Conservation (phyloP, 2,888 invertebrate species). For the Mechanitis messenoides region DNA sequence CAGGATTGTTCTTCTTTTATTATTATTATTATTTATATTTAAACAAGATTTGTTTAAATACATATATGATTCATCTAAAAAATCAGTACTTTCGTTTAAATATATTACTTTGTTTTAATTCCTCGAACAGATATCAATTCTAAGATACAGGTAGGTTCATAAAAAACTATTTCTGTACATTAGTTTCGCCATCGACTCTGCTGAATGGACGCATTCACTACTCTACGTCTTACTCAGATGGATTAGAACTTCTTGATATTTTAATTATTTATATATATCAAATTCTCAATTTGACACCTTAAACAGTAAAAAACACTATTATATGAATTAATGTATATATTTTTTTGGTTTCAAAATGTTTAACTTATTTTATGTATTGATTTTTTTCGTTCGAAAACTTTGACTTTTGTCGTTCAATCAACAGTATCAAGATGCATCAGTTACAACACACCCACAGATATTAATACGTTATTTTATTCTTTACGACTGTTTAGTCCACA, state of each 20-base stretch:
- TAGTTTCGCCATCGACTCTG: conserved; percentile 3
- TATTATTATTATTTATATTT: too few relatives aligned
- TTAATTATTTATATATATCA: neutral
- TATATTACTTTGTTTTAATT: too few relatives aligned
- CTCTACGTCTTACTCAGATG: neutral
- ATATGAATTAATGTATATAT: too few relatives aligned
- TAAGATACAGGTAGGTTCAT: too few relatives aligned
- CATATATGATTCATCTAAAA: too few relatives aligned
- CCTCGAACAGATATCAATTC: too few relatives aligned
- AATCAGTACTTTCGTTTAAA: too few relatives aligned
- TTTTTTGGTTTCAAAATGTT: too few relatives aligned
- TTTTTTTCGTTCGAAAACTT: neutral
- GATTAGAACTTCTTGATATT: neutral
- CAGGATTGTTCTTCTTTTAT: too few relatives aligned
- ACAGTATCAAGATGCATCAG: conserved; percentile 39
- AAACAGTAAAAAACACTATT: too few relatives aligned
- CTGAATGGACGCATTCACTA: neutral
- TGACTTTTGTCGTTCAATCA: neutral
- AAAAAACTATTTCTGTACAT: neutral
- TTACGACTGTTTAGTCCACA: conserved; percentile 66
- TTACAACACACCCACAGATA: conserved; percentile 47
- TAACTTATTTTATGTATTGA: neutral
- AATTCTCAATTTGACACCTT: too few relatives aligned
- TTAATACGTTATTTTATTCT: conserved; percentile 69
- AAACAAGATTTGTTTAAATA: too few relatives aligned